A percentile compares a stretch with the other conserved stretches of the same genome.
phyloP scores from a whole-genome alignment of 2,888 invertebrate genomes.

The Leptogaster cylindrica region DNA sequence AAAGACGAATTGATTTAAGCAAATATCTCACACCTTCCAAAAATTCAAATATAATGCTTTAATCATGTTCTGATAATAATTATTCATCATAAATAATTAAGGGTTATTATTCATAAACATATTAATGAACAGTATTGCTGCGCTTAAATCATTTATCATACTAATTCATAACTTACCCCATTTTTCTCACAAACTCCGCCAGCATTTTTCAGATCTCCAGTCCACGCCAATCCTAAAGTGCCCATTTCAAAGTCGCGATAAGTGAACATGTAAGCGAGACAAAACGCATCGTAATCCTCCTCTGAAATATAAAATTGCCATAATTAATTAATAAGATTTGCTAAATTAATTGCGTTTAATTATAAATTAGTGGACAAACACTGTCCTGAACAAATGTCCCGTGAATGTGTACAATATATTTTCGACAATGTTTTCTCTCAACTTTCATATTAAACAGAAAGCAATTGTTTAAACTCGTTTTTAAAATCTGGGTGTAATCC shows the following conservation, averaged over 20 bases:
- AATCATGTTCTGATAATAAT: background rate
- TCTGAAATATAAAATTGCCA: slow-evolving; percentile 67
- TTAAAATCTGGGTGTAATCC: no score
- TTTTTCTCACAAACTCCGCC: slow-evolving; percentile 98
- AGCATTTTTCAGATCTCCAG: slow-evolving; percentile 92
- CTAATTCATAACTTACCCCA: slow-evolving; percentile 81
- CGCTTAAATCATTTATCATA: no score
- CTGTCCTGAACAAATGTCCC: no score
- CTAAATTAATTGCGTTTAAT: background rate
- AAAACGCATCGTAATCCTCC: slow-evolving; percentile 98
- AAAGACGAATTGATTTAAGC: no score
- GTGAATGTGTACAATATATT: no score
- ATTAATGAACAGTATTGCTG: no score
- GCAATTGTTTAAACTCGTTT: no score
- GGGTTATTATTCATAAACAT: background rate
- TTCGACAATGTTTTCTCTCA: no score
- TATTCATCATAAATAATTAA: background rate
- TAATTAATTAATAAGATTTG: background rate
- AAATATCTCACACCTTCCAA: background rate
- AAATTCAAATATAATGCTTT: no score
- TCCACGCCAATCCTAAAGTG: slow-evolving; percentile 97
- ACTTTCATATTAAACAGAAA: no score
- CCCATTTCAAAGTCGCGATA: slow-evolving; percentile 96
- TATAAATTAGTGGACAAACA: background rate
- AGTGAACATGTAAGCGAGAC: slow-evolving; percentile 98